Evolutionary conservation across 2,888 invertebrate genomes (phyloP).

Genomic region (Campoplex capitator): DNA sequence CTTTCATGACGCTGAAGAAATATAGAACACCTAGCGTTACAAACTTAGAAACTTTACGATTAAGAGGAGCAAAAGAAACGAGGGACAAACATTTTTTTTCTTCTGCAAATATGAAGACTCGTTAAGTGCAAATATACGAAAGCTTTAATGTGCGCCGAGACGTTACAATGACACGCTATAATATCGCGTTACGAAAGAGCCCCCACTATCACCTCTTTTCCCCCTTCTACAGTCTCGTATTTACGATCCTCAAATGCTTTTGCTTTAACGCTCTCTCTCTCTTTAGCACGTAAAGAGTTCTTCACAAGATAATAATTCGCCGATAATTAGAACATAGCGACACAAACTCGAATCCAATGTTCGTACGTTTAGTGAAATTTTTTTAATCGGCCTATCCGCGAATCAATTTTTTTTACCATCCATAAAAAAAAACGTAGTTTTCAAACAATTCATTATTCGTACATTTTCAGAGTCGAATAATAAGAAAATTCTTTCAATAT

Average conservation of each 20-base stretch:
- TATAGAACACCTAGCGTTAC: not conserved
- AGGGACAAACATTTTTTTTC: conserved; percentile 1
- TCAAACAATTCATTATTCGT: not conserved
- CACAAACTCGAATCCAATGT: not conserved
- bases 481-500: not conserved
- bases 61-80: not conserved
- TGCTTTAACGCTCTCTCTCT: not conserved
- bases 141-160: conserved; percentile 49
- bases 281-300: not conserved
- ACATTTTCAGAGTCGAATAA: not conserved
- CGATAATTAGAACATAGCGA: not conserved
- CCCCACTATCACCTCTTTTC: conserved; percentile 8
- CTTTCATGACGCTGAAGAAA: not conserved
- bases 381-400: not conserved
- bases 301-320: not conserved
- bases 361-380: not conserved
- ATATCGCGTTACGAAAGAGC: conserved; percentile 57
- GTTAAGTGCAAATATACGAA: conserved; percentile 41
- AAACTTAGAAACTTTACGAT: not conserved
- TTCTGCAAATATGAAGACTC: conserved; percentile 8
- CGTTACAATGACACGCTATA: conserved; percentile 48
- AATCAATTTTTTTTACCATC: no score
- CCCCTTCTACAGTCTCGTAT: not conserved
- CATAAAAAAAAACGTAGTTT: no score
- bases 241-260: conserved; percentile 19